Evolutionary conservation across 2,113 vertebrate genomes (phyloP), one percentile per base, ranked within the genome.

Genomic region (Arizona elegans): DNA sequence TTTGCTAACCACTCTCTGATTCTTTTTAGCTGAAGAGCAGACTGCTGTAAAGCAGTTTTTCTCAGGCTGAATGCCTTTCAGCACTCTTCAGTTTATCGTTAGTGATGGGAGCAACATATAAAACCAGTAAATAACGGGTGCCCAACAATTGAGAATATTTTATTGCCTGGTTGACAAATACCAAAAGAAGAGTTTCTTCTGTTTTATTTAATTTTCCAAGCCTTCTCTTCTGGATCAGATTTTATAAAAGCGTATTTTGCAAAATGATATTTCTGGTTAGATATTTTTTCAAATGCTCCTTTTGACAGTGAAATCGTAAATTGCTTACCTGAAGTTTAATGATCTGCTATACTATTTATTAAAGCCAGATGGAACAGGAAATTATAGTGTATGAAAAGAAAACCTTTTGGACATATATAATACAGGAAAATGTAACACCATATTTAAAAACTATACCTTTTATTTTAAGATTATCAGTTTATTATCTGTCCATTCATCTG

Each of bases 281-380:
- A 70, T 91, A 3, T 91, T 15, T 15, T 93, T 87, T 92, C 91
- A 88, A 87, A 0, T 90, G 1, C 9, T 50, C n/a, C 92, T n/a
- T 91, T 92, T 94, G 0, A 23, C 87, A 94, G 24, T 15, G 56
- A 95, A 92, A 17, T 93, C 9, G 91, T 9, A 54, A 47, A 13
- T 11, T 26, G 0, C 1, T 89, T 88, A 59, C 15, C 89, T 95
- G 26, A 87, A 86, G 3, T 53, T 70, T 90, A 62, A 93, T 93
- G 86, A 26, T 56, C 19, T 91, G 54, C 11, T 10, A 33, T 17
- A 93, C 3, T 12, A 55, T 1, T 9, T 91, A 33, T 62, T 62
- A 19, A 11, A 91, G 89, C 1, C 0, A 90, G 90, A 0, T 89
- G 1, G 65, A 95, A 87, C 70, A 47, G 54, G 87, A 94, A 93